Percentiles rank a stretch among this genome's conserved stretches.
These are phyloP conservation scores for Pandemis cinnamomeana DNA, from an alignment of 2,888 invertebrate species.

Conservation along the genomic window DNA sequence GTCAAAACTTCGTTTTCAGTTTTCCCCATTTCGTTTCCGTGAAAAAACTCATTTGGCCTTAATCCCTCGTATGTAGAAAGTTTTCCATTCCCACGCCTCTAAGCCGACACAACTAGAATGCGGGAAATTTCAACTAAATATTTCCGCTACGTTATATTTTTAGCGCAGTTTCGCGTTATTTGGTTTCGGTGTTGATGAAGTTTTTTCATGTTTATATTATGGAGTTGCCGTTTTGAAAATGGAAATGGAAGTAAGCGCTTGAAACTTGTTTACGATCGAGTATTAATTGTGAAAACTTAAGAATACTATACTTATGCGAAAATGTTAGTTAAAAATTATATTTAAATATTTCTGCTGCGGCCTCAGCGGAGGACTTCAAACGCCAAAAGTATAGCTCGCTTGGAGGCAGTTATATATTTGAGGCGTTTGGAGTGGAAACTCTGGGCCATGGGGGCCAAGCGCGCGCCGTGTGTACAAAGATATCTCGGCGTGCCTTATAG, in stretches of 20 bases:
- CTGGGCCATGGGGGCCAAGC: no score
- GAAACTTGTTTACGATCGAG: no score
- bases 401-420: no score
- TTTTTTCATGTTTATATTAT: not conserved
- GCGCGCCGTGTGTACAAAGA: no score
- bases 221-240: not conserved
- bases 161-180: constrained; percentile 22
- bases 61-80: constrained; percentile 65
- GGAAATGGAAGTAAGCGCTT: not conserved
- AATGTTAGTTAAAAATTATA: no score
- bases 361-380: no score
- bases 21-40: constrained; percentile 45
- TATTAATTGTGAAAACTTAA: no score
- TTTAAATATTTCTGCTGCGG: no score
- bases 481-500: no score
- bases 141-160: constrained; percentile 31
- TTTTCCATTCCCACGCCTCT: constrained; percentile 50
- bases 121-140: constrained; percentile 35
- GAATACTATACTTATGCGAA: no score
- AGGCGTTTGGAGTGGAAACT: no score
- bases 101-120: constrained; percentile 46
- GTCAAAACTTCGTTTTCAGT: constrained; percentile 45
- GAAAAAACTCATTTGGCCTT: constrained; percentile 68
- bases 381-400: no score
- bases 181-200: constrained; percentile 4